Evolutionary conservation across 1,140 invertebrate species (phyloP).

Genomic region (Lepidotrigona ventralis): DNA sequence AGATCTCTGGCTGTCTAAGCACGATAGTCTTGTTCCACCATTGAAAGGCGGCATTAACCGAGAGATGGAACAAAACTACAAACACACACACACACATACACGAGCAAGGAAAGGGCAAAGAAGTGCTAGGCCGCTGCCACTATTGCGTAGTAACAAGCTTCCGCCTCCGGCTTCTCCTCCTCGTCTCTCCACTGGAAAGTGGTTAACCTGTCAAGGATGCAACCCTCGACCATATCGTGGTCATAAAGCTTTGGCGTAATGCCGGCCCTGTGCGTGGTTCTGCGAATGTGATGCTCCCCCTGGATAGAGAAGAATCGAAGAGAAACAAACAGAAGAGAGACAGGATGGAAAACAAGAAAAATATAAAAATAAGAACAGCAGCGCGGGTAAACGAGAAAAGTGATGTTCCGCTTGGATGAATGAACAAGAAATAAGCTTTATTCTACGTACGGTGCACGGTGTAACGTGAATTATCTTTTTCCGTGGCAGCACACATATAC

Average conservation of each 20-base stretch:
- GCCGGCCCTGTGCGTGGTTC: background rate
- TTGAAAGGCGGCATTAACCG: conserved; percentile 39
- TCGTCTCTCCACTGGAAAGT: conserved; percentile 22
- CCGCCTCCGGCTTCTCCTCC: background rate
- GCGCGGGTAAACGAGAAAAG: background rate
- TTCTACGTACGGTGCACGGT: background rate
- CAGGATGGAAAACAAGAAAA: background rate
- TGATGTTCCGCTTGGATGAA: conserved; percentile 6
- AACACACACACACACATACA: background rate
- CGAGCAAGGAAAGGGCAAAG: background rate
- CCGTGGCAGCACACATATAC: background rate
- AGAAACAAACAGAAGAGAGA: background rate
- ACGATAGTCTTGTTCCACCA: conserved; percentile 35
- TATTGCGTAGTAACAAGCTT: conserved; percentile 39
- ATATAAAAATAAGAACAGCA: background rate
- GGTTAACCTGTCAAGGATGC: conserved; percentile 45
- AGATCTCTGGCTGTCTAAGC: conserved; percentile 32
- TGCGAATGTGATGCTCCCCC: background rate
- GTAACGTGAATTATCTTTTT: conserved; percentile 7
- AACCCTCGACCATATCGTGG: conserved; percentile 13
- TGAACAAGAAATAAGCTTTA: conserved; percentile 27
- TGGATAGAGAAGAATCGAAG: background rate
- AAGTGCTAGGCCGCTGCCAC: background rate
- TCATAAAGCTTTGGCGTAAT: conserved; percentile 43
- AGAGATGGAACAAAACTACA: conserved; percentile 26